Base-by-base conservation (phyloP, 2,797 vertebrate species). In the Morus bassanus region DNA sequence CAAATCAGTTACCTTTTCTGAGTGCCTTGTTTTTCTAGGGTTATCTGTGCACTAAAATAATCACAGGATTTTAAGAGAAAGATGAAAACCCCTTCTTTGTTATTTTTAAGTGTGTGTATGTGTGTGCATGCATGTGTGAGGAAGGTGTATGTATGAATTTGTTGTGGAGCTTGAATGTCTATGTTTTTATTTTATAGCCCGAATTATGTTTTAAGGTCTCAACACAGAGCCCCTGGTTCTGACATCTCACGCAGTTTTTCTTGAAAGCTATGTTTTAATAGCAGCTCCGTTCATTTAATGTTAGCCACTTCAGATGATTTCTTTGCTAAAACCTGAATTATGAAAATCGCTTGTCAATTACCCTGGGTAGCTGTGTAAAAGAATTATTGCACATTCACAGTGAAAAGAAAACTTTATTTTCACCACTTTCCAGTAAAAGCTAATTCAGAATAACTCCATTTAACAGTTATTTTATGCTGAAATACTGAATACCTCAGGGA, bases 401-500 rank as follows among this genome's bases (percentile, higher is more conserved):
- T 96, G 97, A 98, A 98, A 98, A 98, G 97, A 97, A 98, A 98
- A 98, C 98, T 98, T 98, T 98, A 97, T 98, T 98, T 98, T 97
- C 98, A 97, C 98, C 97, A 98, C 98, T 98, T 98, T 98, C 98
- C 98, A 97, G 98, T 98, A 98, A 98, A 98, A 98, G 98, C 98
- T 98, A 98, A 98, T 98, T 98, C 98, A 98, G 98, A 98, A 98
- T 98, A 98, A 98, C 98, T 98, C 98, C 98, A 98, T 98, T 98
- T 98, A 98, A 98, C 98, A 98, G 98, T 98, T 98, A 98, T 98
- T 98, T 98, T 98, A 98, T 98, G 97, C 98, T 98, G 98, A 98
- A 98, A 98, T 98, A 96, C 98, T 96, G 97, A 98, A 98, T 98
- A 98, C 98, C 98, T 98, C 96, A 30, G 98, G 98, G 98, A 98